Conservation (phyloP, 2,797 vertebrate species). For the Anableps anableps region DNA sequence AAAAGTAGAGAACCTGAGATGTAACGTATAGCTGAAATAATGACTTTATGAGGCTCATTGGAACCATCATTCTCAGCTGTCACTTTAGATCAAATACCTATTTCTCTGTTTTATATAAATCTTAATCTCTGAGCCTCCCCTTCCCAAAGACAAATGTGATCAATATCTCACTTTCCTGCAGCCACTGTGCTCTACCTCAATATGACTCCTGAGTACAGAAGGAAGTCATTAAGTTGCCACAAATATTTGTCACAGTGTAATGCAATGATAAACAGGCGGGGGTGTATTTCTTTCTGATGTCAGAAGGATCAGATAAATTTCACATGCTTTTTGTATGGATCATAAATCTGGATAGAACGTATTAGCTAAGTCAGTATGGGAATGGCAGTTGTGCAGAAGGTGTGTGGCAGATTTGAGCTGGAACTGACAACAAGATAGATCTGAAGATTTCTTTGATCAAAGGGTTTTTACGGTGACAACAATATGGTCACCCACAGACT, state of each 20-base stretch:
- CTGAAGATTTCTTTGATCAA: background rate
- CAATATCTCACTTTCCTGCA: constrained; percentile 44
- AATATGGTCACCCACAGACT: background rate
- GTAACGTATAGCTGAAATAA: background rate
- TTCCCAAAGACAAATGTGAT: constrained; percentile 54
- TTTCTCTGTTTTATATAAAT: constrained; percentile 30
- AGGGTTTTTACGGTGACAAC: background rate
- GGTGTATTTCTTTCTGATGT: background rate
- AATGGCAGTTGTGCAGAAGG: background rate
- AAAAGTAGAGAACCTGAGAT: background rate
- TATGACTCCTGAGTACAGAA: constrained; percentile 22
- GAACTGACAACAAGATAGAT: background rate
- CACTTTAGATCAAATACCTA: constrained; percentile 34
- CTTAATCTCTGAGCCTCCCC: constrained; percentile 22
- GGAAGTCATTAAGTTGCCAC: constrained; percentile 33
- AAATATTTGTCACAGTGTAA: constrained; percentile 37
- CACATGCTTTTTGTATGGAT: background rate
- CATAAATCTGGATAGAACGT: background rate
- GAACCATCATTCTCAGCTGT: constrained; percentile 9
- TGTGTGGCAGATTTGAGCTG: background rate
- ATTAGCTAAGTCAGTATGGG: background rate
- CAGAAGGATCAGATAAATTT: constrained; percentile 7
- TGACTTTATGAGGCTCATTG: background rate
- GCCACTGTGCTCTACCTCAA: constrained; percentile 16
- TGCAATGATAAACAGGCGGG: constrained; percentile 33